Conservation (phyloP, 2,888 invertebrate genomes). For the Drosophila borealis region DNA sequence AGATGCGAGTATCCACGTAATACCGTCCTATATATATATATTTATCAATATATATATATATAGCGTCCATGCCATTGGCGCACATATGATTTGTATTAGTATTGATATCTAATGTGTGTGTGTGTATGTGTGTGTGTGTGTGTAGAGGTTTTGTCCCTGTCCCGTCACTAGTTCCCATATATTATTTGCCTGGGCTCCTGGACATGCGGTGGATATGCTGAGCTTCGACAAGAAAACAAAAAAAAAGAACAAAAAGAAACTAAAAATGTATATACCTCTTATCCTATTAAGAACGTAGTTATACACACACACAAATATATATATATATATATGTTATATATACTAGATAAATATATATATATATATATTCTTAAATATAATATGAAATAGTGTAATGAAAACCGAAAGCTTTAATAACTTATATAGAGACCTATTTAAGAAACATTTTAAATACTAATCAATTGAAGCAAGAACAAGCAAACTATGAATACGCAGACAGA, state of each 20-base stretch:
- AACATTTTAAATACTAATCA: slow-evolving; percentile 69
- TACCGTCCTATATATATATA: slow-evolving; percentile 56
- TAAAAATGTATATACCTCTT: slow-evolving; percentile 81
- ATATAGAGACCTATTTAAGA: slow-evolving; percentile 77
- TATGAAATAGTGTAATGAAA: slow-evolving; percentile 82
- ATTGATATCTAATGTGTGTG: slow-evolving; percentile 15
- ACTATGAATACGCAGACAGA: slow-evolving; percentile 7
- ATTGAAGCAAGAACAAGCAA: slow-evolving; percentile 39
- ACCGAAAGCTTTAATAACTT: slow-evolving; percentile 83
- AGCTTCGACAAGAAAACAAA: background rate
- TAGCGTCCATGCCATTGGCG: slow-evolving; percentile 59
- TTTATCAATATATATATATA: slow-evolving; percentile 13
- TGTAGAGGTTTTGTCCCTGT: slow-evolving; percentile 4
- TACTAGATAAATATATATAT: slow-evolving; percentile 27
- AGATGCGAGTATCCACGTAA: slow-evolving; percentile 11
- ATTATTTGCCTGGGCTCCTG: slow-evolving; percentile 16
- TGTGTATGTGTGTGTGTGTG: slow-evolving; percentile 3
- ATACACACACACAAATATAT: slow-evolving; percentile 49
- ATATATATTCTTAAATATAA: slow-evolving; percentile 48
- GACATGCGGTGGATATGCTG: slow-evolving; percentile 40
- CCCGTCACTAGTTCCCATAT: slow-evolving; percentile 4
- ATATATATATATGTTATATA: slow-evolving; percentile 33
- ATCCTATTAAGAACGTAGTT: slow-evolving; percentile 56
- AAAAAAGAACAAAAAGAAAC: slow-evolving; percentile 4
- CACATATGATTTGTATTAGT: slow-evolving; percentile 29